These are phyloP conservation scores for Coptodon bakossiorum DNA, from an alignment of 2,113 vertebrate genomes.

Conservation along the genomic window DNA sequence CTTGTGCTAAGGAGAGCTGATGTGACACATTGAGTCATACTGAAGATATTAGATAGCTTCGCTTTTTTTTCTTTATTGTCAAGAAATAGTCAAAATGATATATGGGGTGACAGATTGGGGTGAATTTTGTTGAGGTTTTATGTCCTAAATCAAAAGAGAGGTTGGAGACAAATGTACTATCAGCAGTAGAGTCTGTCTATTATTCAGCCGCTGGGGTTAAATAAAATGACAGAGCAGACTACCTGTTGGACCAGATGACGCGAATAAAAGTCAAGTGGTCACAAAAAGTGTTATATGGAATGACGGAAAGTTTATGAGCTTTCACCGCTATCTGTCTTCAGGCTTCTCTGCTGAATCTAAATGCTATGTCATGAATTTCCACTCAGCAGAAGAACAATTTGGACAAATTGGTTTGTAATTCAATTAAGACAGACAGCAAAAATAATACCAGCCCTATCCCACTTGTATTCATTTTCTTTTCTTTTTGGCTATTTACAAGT, in stretches of 20 bases:
- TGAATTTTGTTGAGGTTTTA: not conserved
- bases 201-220: not conserved
- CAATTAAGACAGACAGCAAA: not conserved
- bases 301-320: not conserved
- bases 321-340: not conserved
- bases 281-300: constrained; percentile 5
- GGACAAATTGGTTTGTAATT: not conserved
- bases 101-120: not conserved
- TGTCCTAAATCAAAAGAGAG: constrained; percentile 4
- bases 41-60: not conserved
- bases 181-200: not conserved
- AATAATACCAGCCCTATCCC: not conserved
- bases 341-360: not conserved
- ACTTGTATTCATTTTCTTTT: not conserved
- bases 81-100: not conserved
- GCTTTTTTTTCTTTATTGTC: not conserved
- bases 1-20: not conserved
- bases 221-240: not conserved
- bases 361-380: not conserved
- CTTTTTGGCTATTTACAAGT: not conserved
- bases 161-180: not conserved
- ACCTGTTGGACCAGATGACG: not conserved
- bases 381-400: not conserved
- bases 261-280: constrained; percentile 9
- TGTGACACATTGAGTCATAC: not conserved